A percentile compares a stretch with the other conserved stretches of the same genome.
Conservation (phyloP, 2,113 vertebrate species). For the Scalopus aquaticus region DNA sequence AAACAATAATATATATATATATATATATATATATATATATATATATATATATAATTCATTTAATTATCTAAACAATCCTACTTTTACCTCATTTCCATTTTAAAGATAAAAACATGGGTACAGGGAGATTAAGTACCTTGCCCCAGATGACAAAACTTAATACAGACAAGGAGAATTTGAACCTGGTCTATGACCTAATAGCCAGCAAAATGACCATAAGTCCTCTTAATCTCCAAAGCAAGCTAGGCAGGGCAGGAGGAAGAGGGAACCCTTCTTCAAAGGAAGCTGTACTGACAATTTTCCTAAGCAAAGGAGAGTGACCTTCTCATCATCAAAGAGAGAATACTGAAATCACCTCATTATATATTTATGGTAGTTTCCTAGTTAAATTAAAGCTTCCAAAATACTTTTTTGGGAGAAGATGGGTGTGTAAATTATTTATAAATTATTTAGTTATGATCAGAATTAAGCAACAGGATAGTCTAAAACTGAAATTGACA, state of each 20-base stretch:
- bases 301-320: neutral
- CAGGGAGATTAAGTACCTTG: neutral
- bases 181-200: neutral
- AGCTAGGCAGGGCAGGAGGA: neutral
- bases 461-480: slow-evolving; percentile 49
- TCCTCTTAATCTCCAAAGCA: too few relatives aligned
- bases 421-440: slow-evolving; percentile 59
- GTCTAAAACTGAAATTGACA: slow-evolving; percentile 37
- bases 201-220: neutral
- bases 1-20: too few relatives aligned
- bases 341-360: slow-evolving; percentile 35
- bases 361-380: slow-evolving; percentile 62
- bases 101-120: neutral
- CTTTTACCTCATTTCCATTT: neutral
- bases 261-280: neutral
- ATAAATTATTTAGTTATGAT: slow-evolving; percentile 71
- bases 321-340: slow-evolving; percentile 21
- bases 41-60: too few relatives aligned
- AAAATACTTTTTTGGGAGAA: slow-evolving; percentile 57
- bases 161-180: neutral
- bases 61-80: neutral
- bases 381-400: slow-evolving; percentile 33
- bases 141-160: neutral
- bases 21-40: too few relatives aligned
- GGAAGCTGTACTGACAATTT: neutral